A percentile compares a stretch with the other conserved stretches of the same genome.
phyloP scores from a whole-genome alignment of 2,113 vertebrate genomes.

The Seriola aureovittata region DNA sequence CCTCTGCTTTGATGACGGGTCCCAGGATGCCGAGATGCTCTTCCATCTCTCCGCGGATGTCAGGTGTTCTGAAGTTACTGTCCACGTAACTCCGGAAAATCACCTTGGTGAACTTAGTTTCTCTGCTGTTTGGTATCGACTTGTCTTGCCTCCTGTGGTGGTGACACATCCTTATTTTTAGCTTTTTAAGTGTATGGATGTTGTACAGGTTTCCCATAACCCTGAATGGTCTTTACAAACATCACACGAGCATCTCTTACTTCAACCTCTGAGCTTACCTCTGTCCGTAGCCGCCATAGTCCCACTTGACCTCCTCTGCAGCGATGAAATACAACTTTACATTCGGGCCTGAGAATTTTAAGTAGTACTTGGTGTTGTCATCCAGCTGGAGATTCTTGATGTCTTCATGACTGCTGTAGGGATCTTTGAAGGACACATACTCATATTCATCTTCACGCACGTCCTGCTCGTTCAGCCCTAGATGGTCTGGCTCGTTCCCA shows the following conservation, averaged over 20 bases:
- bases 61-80: slow-evolving; percentile 86
- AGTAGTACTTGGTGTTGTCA: slow-evolving; percentile 83
- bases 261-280: slow-evolving; percentile 67
- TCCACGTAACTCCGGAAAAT: slow-evolving; percentile 92
- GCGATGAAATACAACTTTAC: slow-evolving; percentile 91
- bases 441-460: slow-evolving; percentile 81
- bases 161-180: slow-evolving; percentile 6
- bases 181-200: background rate
- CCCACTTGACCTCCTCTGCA: slow-evolving; percentile 92
- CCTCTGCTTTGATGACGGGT: slow-evolving; percentile 93
- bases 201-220: background rate
- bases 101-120: slow-evolving; percentile 88
- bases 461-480: slow-evolving; percentile 31
- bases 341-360: slow-evolving; percentile 84
- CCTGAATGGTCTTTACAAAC: background rate
- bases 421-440: slow-evolving; percentile 89
- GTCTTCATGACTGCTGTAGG: slow-evolving; percentile 84
- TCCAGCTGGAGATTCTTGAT: slow-evolving; percentile 81
- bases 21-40: slow-evolving; percentile 96
- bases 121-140: slow-evolving; percentile 14
- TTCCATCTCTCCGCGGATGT: slow-evolving; percentile 87
- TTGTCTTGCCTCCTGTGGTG: slow-evolving; percentile 61
- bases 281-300: slow-evolving; percentile 87
- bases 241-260: background rate
- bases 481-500: slow-evolving; percentile 59